A percentile compares a stretch with the other conserved stretches of the same genome.
Conservation (phyloP, 2,888 invertebrate genomes). For the Leptinotarsa rubiginosa region DNA sequence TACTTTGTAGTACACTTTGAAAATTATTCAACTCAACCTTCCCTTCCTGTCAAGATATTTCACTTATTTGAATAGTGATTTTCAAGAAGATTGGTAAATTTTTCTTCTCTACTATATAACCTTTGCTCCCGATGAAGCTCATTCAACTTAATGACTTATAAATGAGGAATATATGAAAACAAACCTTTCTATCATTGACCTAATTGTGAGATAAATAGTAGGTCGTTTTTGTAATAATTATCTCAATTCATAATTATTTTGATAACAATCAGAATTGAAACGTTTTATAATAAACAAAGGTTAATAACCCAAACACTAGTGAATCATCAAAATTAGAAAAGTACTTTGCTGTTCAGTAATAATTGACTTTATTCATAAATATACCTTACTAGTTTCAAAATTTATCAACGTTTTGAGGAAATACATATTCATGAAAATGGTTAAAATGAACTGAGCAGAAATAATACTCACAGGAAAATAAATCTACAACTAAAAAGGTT, state of each 20-base stretch:
- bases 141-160: background rate
- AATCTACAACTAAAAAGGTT: background rate
- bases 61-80: background rate
- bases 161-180: background rate
- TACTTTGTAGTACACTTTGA: too few relatives aligned
- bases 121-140: background rate
- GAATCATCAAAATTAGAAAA: too few relatives aligned
- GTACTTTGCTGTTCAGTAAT: too few relatives aligned
- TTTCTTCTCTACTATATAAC: background rate
- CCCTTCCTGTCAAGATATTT: too few relatives aligned
- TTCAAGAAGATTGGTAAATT: background rate
- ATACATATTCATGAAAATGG: background rate
- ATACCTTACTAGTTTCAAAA: background rate
- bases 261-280: background rate
- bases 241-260: background rate
- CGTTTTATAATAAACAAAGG: background rate
- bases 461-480: constrained; percentile 1
- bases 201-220: background rate
- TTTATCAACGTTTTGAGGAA: too few relatives aligned
- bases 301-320: too few relatives aligned
- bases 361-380: background rate
- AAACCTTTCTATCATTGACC: background rate
- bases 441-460: background rate
- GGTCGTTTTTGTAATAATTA: background rate
- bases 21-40: too few relatives aligned